phyloP scores from a whole-genome alignment of 2,797 vertebrate species.

The Sarcoramphus papa region DNA sequence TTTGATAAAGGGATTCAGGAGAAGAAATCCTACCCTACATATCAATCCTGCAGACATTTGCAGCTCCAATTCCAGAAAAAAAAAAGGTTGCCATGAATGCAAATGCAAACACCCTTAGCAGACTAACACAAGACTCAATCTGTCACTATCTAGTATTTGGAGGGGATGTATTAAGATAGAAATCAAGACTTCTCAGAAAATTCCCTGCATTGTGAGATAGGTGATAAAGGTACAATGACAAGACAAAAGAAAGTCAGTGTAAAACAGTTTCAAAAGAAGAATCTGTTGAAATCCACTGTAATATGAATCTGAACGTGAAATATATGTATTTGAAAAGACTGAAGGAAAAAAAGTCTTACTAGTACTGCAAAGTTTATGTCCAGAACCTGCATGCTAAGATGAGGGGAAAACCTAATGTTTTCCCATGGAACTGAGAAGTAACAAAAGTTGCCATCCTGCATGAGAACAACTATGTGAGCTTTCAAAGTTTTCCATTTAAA shows the following conservation, averaged over 20 bases:
- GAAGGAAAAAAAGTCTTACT: neutral
- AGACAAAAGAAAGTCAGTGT: neutral
- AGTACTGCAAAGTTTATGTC: neutral
- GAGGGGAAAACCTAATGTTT: neutral
- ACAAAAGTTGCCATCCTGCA: neutral
- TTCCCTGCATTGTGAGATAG: neutral
- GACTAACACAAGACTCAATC: neutral
- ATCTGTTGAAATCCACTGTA: neutral
- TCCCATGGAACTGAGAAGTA: neutral
- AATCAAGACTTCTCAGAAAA: neutral
- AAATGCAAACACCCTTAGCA: neutral
- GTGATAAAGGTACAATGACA: neutral
- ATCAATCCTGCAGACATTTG: neutral
- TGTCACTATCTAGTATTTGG: neutral
- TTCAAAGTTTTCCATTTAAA: neutral
- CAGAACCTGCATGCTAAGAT: neutral
- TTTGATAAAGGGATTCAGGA: neutral
- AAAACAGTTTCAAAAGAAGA: neutral
- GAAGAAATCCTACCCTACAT: neutral
- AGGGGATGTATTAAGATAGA: neutral
- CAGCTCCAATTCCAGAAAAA: neutral
- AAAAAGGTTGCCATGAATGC: neutral
- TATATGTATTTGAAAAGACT: neutral
- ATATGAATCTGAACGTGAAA: neutral
- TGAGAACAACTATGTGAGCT: neutral